Evolutionary conservation across 2,113 vertebrate genomes (phyloP).

Genomic region (Hemichromis elongatus): DNA sequence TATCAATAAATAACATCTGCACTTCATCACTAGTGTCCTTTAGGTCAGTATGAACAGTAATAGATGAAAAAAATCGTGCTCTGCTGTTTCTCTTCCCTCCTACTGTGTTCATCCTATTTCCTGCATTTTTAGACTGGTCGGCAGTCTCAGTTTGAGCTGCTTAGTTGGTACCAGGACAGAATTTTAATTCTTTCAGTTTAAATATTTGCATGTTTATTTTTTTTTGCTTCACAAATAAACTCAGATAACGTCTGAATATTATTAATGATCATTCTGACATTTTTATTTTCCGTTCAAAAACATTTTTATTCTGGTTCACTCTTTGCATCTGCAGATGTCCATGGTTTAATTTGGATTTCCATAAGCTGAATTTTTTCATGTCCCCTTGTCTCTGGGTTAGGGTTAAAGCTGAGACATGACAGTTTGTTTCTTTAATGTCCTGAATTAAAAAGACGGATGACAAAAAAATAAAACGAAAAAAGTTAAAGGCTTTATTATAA

Average conservation of each 20-base stretch:
- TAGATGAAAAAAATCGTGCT: background rate
- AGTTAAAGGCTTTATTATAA: background rate
- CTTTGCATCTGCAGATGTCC: background rate
- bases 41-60: background rate
- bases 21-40: background rate
- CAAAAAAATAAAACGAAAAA: background rate
- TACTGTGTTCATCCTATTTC: no score
- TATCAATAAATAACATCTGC: background rate
- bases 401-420: background rate
- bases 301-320: background rate
- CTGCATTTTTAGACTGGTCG: no score
- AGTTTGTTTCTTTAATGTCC: background rate
- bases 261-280: background rate
- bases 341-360: background rate
- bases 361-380: background rate
- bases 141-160: background rate
- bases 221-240: background rate
- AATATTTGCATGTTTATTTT: no score
- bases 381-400: background rate
- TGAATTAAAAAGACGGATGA: background rate
- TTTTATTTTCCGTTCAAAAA: background rate
- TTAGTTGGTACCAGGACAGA: background rate
- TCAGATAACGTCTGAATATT: background rate
- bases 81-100: background rate
- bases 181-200: background rate